These are phyloP conservation scores for Alaudala cheleensis DNA, from an alignment of 2,113 vertebrate species.

Conservation along the genomic window DNA sequence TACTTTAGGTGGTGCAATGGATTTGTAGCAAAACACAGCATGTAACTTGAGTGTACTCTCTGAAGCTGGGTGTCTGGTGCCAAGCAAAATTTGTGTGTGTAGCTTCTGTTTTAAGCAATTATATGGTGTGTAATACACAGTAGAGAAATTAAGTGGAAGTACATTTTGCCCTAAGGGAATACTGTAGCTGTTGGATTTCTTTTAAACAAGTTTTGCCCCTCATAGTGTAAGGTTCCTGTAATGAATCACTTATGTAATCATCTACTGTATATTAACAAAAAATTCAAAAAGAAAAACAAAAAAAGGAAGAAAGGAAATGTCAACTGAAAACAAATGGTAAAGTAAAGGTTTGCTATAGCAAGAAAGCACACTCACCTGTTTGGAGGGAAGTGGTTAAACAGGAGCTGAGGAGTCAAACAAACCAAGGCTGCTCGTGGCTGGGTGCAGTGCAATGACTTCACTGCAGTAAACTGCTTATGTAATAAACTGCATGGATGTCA, in stretches of 20 bases:
- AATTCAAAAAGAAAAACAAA: not conserved
- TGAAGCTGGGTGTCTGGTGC: constrained; percentile 68
- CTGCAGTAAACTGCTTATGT: constrained; percentile 63
- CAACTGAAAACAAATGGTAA: not conserved
- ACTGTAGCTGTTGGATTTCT: constrained; percentile 75
- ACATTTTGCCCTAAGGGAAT: constrained; percentile 76
- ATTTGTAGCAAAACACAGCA: constrained; percentile 74
- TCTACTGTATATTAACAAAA: constrained; percentile 51
- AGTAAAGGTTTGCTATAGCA: not conserved
- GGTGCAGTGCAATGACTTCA: not conserved
- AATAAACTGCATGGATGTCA: constrained; percentile 46
- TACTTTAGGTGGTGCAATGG: constrained; percentile 66
- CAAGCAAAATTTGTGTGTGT: constrained; percentile 75
- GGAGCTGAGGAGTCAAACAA: not conserved
- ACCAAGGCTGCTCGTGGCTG: not conserved
- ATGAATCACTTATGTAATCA: constrained; percentile 77
- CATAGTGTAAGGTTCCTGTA: constrained; percentile 57
- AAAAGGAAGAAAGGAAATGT: not conserved
- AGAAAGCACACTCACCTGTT: not conserved
- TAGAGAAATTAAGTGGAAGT: constrained; percentile 79
- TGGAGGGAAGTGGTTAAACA: not conserved
- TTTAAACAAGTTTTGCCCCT: constrained; percentile 78
- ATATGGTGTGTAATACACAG: constrained; percentile 75
- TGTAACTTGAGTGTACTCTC: constrained; percentile 68
- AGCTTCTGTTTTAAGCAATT: constrained; percentile 81